Evolutionary conservation across 2,888 invertebrate species (phyloP).

Genomic region (Cistogaster globosa): DNA sequence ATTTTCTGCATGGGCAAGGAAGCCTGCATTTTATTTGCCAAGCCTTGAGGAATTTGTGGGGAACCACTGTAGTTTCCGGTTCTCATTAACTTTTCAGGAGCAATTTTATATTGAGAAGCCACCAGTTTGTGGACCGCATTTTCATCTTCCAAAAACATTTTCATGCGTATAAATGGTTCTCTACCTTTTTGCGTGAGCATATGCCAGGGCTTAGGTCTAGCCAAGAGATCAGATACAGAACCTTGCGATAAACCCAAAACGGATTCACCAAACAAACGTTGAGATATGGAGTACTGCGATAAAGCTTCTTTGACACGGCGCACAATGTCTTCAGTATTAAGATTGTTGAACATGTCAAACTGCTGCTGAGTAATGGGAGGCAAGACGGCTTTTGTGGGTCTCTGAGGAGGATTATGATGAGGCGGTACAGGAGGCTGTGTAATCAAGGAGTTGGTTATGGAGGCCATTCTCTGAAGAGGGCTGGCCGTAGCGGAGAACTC

Average conservation of each 20-base stretch:
- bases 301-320: constrained; percentile 97
- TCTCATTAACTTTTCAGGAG: constrained; percentile 98
- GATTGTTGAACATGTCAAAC: constrained; percentile 98
- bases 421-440: constrained; percentile 94
- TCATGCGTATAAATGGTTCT: constrained; percentile 98
- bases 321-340: constrained; percentile 99
- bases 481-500: constrained; percentile 96
- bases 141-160: constrained; percentile 98
- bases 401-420: constrained; percentile 91
- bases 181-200: constrained; percentile 98
- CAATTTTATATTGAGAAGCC: constrained; percentile 98
- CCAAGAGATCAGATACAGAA: constrained; percentile 97
- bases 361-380: constrained; percentile 99
- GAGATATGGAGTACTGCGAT: constrained; percentile 98
- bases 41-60: constrained; percentile 88
- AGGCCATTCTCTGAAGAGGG: constrained; percentile 98
- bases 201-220: constrained; percentile 99
- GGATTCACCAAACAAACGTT: constrained; percentile 98
- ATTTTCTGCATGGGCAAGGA: constrained; percentile 88
- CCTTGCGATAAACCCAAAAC: constrained; percentile 98
- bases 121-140: constrained; percentile 97
- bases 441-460: constrained; percentile 97
- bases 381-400: constrained; percentile 97
- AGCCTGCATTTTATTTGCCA: constrained; percentile 89
- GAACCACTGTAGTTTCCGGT: constrained; percentile 95